Base-by-base conservation (phyloP, 2,888 invertebrate species). In the Rhingia campestris region DNA sequence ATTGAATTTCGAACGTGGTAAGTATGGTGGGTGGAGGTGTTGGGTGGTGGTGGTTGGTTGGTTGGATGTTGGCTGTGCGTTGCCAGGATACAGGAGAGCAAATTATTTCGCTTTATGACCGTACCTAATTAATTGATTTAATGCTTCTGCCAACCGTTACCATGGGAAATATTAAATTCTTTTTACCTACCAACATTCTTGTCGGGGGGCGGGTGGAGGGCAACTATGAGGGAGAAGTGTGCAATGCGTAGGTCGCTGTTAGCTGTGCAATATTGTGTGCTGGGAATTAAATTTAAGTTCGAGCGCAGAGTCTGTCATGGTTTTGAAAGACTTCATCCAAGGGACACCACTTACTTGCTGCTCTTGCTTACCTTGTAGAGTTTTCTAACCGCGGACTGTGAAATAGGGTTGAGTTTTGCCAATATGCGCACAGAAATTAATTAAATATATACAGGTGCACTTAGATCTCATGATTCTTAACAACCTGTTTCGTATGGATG, bases 61-160 rank as follows among this genome's bases (percentile, higher is more conserved):
- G 49, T 12, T 12, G 45, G 12, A n/a, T 45, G 45, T 14, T 22
- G 22, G 1, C 22, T 22, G 22, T 22, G 22, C 22, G 10, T 47
- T 39, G 51, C 12, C 32, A 35, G 66, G 5, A 43, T 43, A 12
- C 39, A 66, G 54, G 33, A 43, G 43, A 4, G 2, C 43, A 12
- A 45, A 54, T 67, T 67, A 43, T 45, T 32, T 67, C 45, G 43
- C 67, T 45, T 67, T 47, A 45, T 54, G 12, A 14, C n/a, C 67
- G 33, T 70, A 49, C 41, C 59, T 59, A 70, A 70, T 59, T 70
- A 70, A 70, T 70, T 70, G 70, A 70, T 70, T 70, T 70, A 70
- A 70, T 70, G 70, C 70, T 70, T 33, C 59, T 70, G 59, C 58
- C 49, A 70, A 59, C 70, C 51, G 59, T 51, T 41, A 22, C 58